Evolutionary conservation across 2,113 vertebrate species (phyloP).

Genomic region (Elgaria multicarinata): DNA sequence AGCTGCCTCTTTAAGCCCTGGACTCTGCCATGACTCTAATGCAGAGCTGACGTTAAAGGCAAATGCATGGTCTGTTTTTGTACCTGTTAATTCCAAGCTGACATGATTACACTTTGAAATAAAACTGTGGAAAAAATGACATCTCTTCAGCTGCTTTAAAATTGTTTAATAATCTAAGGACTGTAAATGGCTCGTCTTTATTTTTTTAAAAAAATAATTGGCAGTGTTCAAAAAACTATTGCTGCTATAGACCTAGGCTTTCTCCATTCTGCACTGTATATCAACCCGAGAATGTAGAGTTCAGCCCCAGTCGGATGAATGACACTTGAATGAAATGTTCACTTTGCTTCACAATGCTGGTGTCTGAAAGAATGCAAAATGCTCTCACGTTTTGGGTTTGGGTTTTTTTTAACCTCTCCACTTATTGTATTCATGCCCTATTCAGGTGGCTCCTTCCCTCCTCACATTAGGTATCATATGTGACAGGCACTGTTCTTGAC

Average conservation of each 20-base stretch:
- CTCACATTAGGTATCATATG: not conserved
- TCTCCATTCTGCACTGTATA: rapidly evolving
- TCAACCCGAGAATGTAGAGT: not conserved
- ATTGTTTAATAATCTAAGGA: not conserved
- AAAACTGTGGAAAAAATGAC: conserved; percentile 51
- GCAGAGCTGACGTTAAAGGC: conserved; percentile 6
- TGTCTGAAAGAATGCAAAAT: not conserved
- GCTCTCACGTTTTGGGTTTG: not conserved
- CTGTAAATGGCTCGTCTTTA: rapidly evolving
- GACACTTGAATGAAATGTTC: not conserved
- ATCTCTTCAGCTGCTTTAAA: conserved; percentile 6
- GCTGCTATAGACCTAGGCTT: not conserved
- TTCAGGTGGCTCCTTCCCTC: not conserved
- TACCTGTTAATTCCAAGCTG: conserved; percentile 44
- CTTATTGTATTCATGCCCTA: not conserved
- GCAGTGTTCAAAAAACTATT: not conserved
- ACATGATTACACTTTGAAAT: conserved; percentile 65
- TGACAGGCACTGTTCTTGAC: not conserved
- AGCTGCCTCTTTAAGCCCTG: conserved; percentile 20
- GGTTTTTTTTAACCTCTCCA: not conserved
- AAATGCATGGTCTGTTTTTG: conserved; percentile 56
- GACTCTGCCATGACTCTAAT: not conserved
- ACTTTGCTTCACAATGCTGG: not conserved
- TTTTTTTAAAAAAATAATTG: not conserved
- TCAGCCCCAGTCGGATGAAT: conserved; percentile 3